phyloP scores from a whole-genome alignment of 2,888 invertebrate genomes.

The Bursaphelenchus okinawaensis region DNA sequence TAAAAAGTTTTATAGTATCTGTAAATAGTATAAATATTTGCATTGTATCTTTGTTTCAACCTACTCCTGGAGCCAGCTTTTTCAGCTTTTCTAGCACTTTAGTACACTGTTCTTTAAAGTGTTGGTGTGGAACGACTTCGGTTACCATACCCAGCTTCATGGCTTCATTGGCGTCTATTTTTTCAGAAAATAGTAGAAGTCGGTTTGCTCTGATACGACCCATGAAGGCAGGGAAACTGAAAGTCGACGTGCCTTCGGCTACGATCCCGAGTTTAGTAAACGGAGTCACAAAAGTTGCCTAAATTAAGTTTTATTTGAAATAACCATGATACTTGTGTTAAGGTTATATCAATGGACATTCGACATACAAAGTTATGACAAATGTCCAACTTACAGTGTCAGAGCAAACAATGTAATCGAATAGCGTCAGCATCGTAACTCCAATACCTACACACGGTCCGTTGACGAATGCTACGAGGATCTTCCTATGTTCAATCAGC shows the following conservation, averaged over 20 bases:
- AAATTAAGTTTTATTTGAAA: no score
- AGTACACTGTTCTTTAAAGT: conserved; percentile 17
- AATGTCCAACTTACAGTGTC: conserved; percentile 62
- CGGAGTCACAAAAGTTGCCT: conserved; percentile 83
- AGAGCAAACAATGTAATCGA: conserved; percentile 80
- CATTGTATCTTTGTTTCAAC: neutral
- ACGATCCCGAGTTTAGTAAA: conserved; percentile 77
- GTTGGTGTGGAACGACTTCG: conserved; percentile 67
- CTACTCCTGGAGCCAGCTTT: neutral
- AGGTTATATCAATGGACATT: no score
- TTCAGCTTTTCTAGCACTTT: neutral
- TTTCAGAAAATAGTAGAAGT: conserved; percentile 69
- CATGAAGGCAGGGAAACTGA: conserved; percentile 70
- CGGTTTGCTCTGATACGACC: conserved; percentile 61
- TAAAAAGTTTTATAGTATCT: no score
- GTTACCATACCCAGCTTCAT: conserved; percentile 73
- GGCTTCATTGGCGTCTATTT: conserved; percentile 75
- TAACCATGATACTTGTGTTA: no score
- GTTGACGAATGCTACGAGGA: conserved; percentile 80
- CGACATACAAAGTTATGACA: neutral
- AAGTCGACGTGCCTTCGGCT: conserved; percentile 83
- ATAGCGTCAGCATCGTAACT: conserved; percentile 76
- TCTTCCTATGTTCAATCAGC: conserved; percentile 75
- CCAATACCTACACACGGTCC: conserved; percentile 87
- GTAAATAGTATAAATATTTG: no score